Percentiles rank a stretch among this genome's conserved stretches.
Evolutionary conservation across 2,797 vertebrate genomes (phyloP).

Genomic region (Thalassophryne amazonica): DNA sequence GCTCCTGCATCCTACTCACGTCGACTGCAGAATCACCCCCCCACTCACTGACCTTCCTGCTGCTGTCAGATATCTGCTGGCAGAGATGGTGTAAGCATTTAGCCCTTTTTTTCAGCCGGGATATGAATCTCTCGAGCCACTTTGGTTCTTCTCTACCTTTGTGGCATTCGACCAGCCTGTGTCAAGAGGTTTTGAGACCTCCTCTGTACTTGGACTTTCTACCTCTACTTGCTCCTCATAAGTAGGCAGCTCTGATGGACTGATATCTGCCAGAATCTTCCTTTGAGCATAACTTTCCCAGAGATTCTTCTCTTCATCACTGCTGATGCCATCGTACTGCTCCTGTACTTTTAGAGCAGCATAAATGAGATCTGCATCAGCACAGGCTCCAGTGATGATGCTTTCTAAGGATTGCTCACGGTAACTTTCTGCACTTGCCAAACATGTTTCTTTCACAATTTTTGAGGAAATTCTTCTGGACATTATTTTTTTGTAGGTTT

Average conservation of each 20-base stretch:
- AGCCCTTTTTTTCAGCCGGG: slow-evolving; percentile 80
- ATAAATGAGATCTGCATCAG: slow-evolving; percentile 86
- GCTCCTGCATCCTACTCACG: slow-evolving; percentile 75
- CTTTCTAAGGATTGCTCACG: slow-evolving; percentile 13
- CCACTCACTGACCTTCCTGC: slow-evolving; percentile 39
- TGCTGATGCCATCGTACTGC: slow-evolving; percentile 61
- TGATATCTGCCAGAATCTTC: slow-evolving; percentile 58
- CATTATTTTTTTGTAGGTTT: slow-evolving; percentile 64
- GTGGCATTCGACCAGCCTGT: slow-evolving; percentile 2
- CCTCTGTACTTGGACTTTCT: slow-evolving; percentile 17
- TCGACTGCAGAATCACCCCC: slow-evolving; percentile 59
- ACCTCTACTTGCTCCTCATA: slow-evolving; percentile 52
- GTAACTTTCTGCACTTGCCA: slow-evolving; percentile 12
- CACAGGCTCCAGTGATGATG: slow-evolving; percentile 53
- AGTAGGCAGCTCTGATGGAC: slow-evolving; percentile 52
- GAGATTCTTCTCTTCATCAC: slow-evolving; percentile 50
- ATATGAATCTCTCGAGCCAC: slow-evolving; percentile 77
- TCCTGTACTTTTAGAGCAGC: slow-evolving; percentile 79
- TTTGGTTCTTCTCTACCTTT: slow-evolving; percentile 42
- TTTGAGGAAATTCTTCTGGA: slow-evolving; percentile 68
- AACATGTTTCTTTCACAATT: slow-evolving; percentile 8
- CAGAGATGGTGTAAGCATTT: slow-evolving; percentile 77
- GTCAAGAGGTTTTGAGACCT: slow-evolving; percentile 6
- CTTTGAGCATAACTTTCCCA: slow-evolving; percentile 57
- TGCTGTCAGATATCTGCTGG: slow-evolving; percentile 69